phyloP scores from a whole-genome alignment of 2,113 vertebrate species.

The Nematolebias whitei region DNA sequence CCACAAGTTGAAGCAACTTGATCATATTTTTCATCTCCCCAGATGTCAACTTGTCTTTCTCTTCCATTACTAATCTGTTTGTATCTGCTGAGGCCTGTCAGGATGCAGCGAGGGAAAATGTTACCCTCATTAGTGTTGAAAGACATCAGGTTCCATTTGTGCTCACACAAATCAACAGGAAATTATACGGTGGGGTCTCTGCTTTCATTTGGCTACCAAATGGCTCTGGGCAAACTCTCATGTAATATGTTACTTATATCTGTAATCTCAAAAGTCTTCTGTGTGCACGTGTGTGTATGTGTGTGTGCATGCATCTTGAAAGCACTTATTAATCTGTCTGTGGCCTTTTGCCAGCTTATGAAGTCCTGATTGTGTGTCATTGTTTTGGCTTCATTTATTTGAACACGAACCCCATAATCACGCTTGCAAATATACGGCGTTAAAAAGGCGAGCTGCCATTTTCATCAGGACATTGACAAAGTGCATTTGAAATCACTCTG shows the following conservation, averaged over 20 bases:
- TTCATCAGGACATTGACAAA: constrained; percentile 78
- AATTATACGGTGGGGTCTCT: constrained; percentile 71
- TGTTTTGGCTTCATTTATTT: constrained; percentile 84
- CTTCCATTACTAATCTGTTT: no score
- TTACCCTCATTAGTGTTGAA: constrained; percentile 62
- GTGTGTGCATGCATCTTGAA: constrained; percentile 44
- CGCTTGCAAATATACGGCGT: constrained; percentile 73
- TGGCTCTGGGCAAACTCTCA: constrained; percentile 58
- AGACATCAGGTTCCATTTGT: constrained; percentile 67
- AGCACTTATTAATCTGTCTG: constrained; percentile 81
- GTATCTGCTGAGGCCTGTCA: neutral
- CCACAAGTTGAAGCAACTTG: neutral
- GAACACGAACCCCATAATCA: constrained; percentile 83
- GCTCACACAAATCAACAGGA: constrained; percentile 72
- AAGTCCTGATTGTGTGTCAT: constrained; percentile 83
- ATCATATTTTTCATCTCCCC: neutral
- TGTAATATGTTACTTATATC: constrained; percentile 74
- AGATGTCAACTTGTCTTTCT: neutral
- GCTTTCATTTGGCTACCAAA: constrained; percentile 69
- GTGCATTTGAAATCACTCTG: constrained; percentile 78
- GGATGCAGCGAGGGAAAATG: constrained; percentile 50
- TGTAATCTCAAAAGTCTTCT: constrained; percentile 71
- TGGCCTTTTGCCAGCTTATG: constrained; percentile 74
- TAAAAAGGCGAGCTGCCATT: constrained; percentile 80
- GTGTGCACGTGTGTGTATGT: constrained; percentile 31